phyloP scores from a whole-genome alignment of 2,888 invertebrate species.

The Drosophila sordidula region DNA sequence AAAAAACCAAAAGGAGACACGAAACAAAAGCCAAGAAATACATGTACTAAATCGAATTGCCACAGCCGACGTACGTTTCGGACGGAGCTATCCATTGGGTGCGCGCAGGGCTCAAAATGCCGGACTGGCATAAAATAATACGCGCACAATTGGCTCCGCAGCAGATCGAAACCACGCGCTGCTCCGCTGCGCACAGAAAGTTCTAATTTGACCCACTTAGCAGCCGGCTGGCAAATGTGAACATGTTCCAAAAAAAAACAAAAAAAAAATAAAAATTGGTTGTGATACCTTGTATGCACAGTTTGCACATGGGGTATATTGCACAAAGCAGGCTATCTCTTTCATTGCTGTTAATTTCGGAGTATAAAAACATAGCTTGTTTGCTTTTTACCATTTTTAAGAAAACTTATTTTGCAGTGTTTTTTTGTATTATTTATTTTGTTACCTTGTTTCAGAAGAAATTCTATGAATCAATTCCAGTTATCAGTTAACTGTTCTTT shows the following conservation, averaged over 20 bases:
- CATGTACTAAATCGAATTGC: slow-evolving; percentile 13
- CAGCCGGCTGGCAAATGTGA: slow-evolving; percentile 22
- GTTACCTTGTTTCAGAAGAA: not conserved
- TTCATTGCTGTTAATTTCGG: slow-evolving; percentile 7
- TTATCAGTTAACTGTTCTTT: not conserved
- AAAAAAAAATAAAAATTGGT: not conserved
- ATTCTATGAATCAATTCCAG: not conserved
- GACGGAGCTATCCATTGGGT: not conserved
- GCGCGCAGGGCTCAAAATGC: slow-evolving; percentile 16
- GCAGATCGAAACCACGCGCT: slow-evolving; percentile 21
- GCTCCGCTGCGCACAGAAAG: slow-evolving; percentile 48
- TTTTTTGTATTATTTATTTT: not conserved
- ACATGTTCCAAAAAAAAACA: slow-evolving; percentile 18
- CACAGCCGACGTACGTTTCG: slow-evolving; percentile 9
- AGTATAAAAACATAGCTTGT: too few species aligned
- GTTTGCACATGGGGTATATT: not conserved
- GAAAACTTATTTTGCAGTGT: too few species aligned
- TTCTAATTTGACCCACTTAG: slow-evolving; percentile 59
- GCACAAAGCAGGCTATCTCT: not conserved
- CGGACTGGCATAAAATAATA: slow-evolving; percentile 3
- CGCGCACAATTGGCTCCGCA: slow-evolving; percentile 3
- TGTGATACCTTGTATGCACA: not conserved
- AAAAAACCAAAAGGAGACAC: slow-evolving; percentile 30
- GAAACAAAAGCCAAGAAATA: slow-evolving; percentile 11
- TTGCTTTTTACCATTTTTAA: too few species aligned